phyloP scores from a whole-genome alignment of 2,888 invertebrate species.

The Aporophyla nigra region DNA sequence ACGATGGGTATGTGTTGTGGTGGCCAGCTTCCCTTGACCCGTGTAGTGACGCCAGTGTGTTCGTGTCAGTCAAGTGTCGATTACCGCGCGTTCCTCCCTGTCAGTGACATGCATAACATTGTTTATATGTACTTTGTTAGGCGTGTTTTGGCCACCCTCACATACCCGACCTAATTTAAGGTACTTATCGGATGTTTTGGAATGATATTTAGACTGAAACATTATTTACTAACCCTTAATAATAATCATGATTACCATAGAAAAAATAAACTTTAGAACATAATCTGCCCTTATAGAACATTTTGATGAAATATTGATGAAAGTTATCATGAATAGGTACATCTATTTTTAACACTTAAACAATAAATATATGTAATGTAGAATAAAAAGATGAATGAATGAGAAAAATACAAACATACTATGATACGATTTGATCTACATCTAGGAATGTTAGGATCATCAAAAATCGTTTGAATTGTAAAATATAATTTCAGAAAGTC shows the following conservation, averaged over 20 bases:
- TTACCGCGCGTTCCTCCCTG: slow-evolving; percentile 75
- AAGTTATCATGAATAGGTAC: background rate
- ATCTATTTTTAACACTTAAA: slow-evolving; percentile 24
- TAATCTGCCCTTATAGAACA: background rate
- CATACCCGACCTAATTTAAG: slow-evolving; percentile 90
- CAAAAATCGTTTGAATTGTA: background rate
- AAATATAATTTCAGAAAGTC: background rate
- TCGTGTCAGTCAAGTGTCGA: slow-evolving; percentile 82
- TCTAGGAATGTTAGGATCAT: no score
- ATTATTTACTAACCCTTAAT: slow-evolving; percentile 24
- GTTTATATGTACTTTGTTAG: slow-evolving; percentile 72
- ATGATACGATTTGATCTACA: background rate
- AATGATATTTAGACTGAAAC: slow-evolving; percentile 27
- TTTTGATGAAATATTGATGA: slow-evolving; percentile 1
- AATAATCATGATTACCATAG: background rate
- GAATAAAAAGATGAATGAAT: background rate
- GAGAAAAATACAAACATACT: background rate
- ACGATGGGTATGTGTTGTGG: slow-evolving; percentile 96
- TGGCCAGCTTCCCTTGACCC: slow-evolving; percentile 83
- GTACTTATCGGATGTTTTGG: slow-evolving; percentile 78
- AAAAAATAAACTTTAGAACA: no score
- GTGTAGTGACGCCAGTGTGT: slow-evolving; percentile 75
- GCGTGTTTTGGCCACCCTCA: slow-evolving; percentile 87
- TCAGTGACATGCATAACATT: slow-evolving; percentile 76
- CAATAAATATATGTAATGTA: slow-evolving; percentile 8